Conservation (phyloP, 2,113 vertebrate genomes). For the Antigone vipio region DNA sequence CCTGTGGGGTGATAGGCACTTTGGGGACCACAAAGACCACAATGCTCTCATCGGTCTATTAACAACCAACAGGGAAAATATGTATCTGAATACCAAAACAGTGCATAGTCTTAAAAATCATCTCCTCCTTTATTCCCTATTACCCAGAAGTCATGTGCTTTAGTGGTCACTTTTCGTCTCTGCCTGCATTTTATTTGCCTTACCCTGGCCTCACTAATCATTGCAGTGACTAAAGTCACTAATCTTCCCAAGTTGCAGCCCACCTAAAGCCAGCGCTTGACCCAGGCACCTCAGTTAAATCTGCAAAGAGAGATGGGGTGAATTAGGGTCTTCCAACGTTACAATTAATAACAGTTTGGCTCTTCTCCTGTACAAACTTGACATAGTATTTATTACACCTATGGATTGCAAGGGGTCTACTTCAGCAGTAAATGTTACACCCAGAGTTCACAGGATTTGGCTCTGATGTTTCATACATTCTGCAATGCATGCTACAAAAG, state of each 20-base stretch:
- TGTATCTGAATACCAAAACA: not conserved
- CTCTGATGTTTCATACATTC: not conserved
- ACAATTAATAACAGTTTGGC: not conserved
- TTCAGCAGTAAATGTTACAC: not conserved
- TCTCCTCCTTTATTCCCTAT: not conserved
- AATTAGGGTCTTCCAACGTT: not conserved
- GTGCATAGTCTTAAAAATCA: not conserved
- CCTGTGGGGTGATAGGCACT: not conserved
- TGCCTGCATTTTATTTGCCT: not conserved
- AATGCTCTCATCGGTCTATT: not conserved
- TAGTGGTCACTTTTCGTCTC: not conserved
- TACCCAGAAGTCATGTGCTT: not conserved
- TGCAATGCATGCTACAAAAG: not conserved
- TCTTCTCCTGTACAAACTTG: not conserved
- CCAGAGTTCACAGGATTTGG: not conserved
- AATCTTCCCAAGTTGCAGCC: not conserved
- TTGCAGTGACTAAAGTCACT: not conserved
- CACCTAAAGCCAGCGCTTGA: not conserved
- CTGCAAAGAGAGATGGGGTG: not conserved
- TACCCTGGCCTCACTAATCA: not conserved
- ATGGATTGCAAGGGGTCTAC: not conserved
- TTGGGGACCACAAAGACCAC: not conserved
- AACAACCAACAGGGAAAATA: not conserved
- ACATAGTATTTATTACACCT: not conserved
- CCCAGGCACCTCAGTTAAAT: not conserved